phyloP scores from a whole-genome alignment of 2,888 invertebrate species.

The Drosophila kokeensis region DNA sequence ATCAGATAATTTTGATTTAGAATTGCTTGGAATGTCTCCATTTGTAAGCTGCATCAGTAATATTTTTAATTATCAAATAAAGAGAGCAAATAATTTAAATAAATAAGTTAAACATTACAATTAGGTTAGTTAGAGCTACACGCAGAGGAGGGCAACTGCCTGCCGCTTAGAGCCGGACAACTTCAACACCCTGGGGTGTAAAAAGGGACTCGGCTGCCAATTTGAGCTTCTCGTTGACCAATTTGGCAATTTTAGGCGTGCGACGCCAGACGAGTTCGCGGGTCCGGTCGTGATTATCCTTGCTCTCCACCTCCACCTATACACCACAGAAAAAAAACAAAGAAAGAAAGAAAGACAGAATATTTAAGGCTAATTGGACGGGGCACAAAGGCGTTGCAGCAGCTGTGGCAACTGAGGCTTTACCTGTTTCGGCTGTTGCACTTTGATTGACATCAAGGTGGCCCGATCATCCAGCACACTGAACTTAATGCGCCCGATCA shows the following conservation, averaged over 20 bases:
- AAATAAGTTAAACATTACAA: slow-evolving; percentile 71
- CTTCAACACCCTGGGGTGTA: slow-evolving; percentile 83
- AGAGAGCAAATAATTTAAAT: slow-evolving; percentile 69
- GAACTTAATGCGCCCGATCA: slow-evolving; percentile 92
- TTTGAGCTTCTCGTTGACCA: slow-evolving; percentile 92
- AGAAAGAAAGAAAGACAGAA: slow-evolving; percentile 4
- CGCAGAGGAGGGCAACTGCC: slow-evolving; percentile 19
- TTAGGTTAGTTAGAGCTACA: slow-evolving; percentile 59
- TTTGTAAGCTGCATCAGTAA: slow-evolving; percentile 31
- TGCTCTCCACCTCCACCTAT: slow-evolving; percentile 93
- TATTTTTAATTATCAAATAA: slow-evolving; percentile 52
- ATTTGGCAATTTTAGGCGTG: slow-evolving; percentile 92
- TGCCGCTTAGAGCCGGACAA: slow-evolving; percentile 79
- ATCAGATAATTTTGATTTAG: not conserved
- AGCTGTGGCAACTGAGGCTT: slow-evolving; percentile 36
- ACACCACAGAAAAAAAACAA: not conserved
- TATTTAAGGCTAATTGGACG: slow-evolving; percentile 55
- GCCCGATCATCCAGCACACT: slow-evolving; percentile 92
- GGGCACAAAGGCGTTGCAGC: slow-evolving; percentile 19
- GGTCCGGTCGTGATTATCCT: slow-evolving; percentile 92
- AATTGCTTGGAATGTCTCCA: not conserved
- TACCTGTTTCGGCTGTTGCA: slow-evolving; percentile 95
- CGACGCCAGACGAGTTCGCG: slow-evolving; percentile 93
- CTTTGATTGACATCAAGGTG: slow-evolving; percentile 92
- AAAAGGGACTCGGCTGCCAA: slow-evolving; percentile 84